These are phyloP conservation scores for Tupiocoris notatus DNA, from an alignment of 2,888 invertebrate species.

Conservation along the genomic window DNA sequence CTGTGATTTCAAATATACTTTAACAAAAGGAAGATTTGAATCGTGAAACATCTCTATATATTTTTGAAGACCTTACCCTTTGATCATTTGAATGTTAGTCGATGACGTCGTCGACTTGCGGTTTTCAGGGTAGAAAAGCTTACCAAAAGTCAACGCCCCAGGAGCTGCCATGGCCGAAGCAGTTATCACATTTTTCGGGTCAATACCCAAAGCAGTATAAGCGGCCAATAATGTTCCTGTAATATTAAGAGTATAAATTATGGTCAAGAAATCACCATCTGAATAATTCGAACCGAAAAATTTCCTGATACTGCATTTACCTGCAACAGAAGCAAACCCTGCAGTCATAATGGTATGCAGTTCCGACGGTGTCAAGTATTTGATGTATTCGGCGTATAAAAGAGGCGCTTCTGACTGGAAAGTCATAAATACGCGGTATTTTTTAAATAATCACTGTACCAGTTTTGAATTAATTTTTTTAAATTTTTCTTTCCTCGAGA, in stretches of 20 bases:
- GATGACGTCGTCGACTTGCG: conserved; percentile 73
- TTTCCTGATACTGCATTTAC: conserved; percentile 56
- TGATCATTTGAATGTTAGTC: conserved; percentile 69
- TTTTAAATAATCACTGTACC: no score
- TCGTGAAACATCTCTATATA: no score
- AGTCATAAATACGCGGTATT: no score
- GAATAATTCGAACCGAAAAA: no score
- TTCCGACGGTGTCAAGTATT: conserved; percentile 84
- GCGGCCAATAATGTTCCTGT: conserved; percentile 88
- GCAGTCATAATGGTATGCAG: conserved; percentile 90
- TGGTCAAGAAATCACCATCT: no score
- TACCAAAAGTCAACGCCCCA: conserved; percentile 84
- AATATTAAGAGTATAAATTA: no score
- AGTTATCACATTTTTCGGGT: conserved; percentile 83
- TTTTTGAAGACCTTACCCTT: conserved; percentile 54
- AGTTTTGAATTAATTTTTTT: no score
- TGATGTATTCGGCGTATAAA: conserved; percentile 81
- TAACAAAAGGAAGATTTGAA: no score
- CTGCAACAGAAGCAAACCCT: conserved; percentile 93
- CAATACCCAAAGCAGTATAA: conserved; percentile 86
- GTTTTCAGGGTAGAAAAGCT: conserved; percentile 89
- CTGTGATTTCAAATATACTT: no score
- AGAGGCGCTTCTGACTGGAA: conserved; percentile 85
- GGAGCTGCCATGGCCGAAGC: conserved; percentile 97
- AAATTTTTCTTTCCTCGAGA: no score